Evolutionary conservation across 1,140 invertebrate genomes (phyloP).

Genomic region (Steinernema feltiae): DNA sequence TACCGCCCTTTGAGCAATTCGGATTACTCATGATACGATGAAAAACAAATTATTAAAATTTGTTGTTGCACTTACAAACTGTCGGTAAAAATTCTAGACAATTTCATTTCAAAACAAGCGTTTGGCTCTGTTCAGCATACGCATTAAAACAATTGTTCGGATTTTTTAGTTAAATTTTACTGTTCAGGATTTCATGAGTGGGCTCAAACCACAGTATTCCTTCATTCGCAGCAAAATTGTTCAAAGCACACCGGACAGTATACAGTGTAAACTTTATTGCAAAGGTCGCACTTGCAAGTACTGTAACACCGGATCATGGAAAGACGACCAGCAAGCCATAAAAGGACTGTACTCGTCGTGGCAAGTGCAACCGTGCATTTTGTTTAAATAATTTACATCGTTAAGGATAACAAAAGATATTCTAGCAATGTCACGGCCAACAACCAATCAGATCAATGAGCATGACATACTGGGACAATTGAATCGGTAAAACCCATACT

Average conservation of each 20-base stretch:
- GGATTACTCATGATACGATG: too few species aligned
- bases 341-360: neutral
- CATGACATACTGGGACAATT: neutral
- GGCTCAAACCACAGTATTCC: neutral
- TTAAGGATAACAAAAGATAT: neutral
- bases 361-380: neutral
- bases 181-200: neutral
- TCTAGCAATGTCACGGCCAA: neutral
- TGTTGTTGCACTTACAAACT: too few species aligned
- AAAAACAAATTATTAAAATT: too few species aligned
- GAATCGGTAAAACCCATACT: neutral
- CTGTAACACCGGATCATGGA: neutral
- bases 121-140: too few species aligned
- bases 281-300: constrained; percentile 5
- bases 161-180: neutral
- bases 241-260: neutral
- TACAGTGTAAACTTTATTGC: neutral
- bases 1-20: too few species aligned
- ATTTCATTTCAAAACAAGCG: too few species aligned
- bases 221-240: neutral
- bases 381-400: neutral
- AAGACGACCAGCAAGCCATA: neutral
- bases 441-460: neutral
- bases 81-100: too few species aligned
- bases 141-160: neutral